Conservation (phyloP, 1,140 invertebrate genomes). For the Drosophila neocordata region DNA sequence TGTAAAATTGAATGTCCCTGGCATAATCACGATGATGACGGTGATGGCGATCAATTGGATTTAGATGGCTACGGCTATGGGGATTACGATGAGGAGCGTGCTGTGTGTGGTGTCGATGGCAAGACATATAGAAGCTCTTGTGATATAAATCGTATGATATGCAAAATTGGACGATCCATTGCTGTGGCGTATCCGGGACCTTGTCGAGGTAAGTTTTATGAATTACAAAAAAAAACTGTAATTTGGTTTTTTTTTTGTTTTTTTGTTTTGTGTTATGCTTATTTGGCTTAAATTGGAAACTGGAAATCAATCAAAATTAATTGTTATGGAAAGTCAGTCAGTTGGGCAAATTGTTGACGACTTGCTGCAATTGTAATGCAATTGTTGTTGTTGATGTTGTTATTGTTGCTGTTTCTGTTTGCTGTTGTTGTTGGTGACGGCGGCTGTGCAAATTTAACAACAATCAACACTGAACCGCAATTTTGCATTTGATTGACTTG, state of each 20-base stretch:
- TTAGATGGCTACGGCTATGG: slow-evolving; percentile 34
- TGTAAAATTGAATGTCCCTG: slow-evolving; percentile 88
- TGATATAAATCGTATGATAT: slow-evolving; percentile 92
- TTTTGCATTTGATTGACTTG: slow-evolving; percentile 82
- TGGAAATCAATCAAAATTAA: slow-evolving; percentile 68
- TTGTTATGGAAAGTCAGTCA: slow-evolving; percentile 51
- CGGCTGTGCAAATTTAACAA: slow-evolving; percentile 73
- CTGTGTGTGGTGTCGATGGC: slow-evolving; percentile 94
- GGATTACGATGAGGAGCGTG: slow-evolving; percentile 83
- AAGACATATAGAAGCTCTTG: slow-evolving; percentile 93
- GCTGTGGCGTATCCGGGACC: slow-evolving; percentile 93
- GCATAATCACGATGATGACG: slow-evolving; percentile 26
- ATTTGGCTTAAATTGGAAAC: slow-evolving; percentile 41
- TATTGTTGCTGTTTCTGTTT: slow-evolving; percentile 22
- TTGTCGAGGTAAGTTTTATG: slow-evolving; percentile 89
- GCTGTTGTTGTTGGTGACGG: slow-evolving; percentile 5
- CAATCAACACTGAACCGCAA: slow-evolving; percentile 79
- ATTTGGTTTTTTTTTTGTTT: background rate
- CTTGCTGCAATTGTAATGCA: slow-evolving; percentile 33
- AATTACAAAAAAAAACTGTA: background rate
- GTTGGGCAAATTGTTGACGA: slow-evolving; percentile 50
- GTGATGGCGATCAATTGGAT: slow-evolving; percentile 16
- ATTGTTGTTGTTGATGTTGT: slow-evolving; percentile 30
- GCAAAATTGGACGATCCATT: slow-evolving; percentile 90
- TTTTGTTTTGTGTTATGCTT: slow-evolving; percentile 13